Evolutionary conservation across 1,140 invertebrate genomes (phyloP).

Genomic region (Apis mellifera): DNA sequence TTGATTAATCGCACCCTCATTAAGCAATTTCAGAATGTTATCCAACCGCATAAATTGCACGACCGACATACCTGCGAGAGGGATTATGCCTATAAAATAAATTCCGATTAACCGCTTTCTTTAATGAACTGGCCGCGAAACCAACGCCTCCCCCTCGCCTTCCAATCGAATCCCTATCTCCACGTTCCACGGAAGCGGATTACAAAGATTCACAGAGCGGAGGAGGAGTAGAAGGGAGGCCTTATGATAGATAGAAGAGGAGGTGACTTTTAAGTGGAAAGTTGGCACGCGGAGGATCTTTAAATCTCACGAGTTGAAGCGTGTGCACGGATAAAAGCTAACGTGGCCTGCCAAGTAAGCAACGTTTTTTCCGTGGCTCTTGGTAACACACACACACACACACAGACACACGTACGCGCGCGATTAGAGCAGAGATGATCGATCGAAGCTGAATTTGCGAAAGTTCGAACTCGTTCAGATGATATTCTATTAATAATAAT

Average conservation of each 20-base stretch:
- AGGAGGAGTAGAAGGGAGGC: too few species aligned
- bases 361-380: neutral
- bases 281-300: conserved; percentile 13
- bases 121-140: conserved; percentile 3
- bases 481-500: too few species aligned
- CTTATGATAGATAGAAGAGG: too few species aligned
- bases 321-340: conserved; percentile 10
- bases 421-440: conserved; percentile 11
- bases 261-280: conserved; percentile 33
- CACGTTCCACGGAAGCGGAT: too few species aligned
- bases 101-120: conserved; percentile 38
- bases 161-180: too few species aligned
- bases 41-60: conserved; percentile 21
- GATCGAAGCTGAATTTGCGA: neutral
- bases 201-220: neutral
- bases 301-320: neutral
- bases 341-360: conserved; percentile 36
- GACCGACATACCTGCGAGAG: conserved; percentile 1
- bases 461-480: too few species aligned
- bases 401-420: neutral
- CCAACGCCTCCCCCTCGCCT: too few species aligned
- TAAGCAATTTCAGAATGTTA: conserved; percentile 31
- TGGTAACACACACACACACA: neutral
- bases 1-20: conserved; percentile 39
- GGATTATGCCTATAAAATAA: too few species aligned